Conservation (phyloP, 2,797 vertebrate genomes). For the Darevskia mixta region DNA sequence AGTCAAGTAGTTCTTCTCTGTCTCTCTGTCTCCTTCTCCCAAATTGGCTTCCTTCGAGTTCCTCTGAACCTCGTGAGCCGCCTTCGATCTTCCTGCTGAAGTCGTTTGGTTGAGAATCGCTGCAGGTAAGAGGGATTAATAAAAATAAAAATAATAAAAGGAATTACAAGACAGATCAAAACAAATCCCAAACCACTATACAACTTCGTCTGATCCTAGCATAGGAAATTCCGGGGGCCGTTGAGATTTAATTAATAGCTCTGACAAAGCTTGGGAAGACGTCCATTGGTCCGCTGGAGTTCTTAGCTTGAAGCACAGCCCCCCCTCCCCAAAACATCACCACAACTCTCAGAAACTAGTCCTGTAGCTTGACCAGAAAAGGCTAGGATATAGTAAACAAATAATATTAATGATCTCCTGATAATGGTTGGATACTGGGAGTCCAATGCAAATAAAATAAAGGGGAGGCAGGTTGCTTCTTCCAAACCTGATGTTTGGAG, state of each 20-base stretch:
- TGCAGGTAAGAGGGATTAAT: slow-evolving; percentile 80
- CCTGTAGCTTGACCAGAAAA: slow-evolving; percentile 7
- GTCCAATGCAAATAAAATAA: slow-evolving; percentile 25
- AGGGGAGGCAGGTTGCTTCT: neutral
- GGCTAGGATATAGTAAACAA: slow-evolving; percentile 1
- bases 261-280: slow-evolving; percentile 76
- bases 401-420: slow-evolving; percentile 11
- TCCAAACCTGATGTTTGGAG: neutral
- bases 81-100: slow-evolving; percentile 48
- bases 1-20: slow-evolving; percentile 36
- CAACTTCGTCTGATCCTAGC: slow-evolving; percentile 79
- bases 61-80: neutral
- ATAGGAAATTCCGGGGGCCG: slow-evolving; percentile 22
- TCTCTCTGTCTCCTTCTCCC: slow-evolving; percentile 39
- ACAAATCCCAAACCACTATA: slow-evolving; percentile 58
- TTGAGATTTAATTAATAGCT: slow-evolving; percentile 59
- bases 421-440: neutral
- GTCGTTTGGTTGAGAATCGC: slow-evolving; percentile 38
- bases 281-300: slow-evolving; percentile 75
- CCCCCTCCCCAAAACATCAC: neutral
- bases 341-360: neutral
- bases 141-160: slow-evolving; percentile 57
- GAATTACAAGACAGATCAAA: slow-evolving; percentile 35
- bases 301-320: slow-evolving; percentile 46
- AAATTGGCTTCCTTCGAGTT: slow-evolving; percentile 53